These are phyloP conservation scores for Thumatha senex DNA, from an alignment of 2,888 invertebrate genomes.

Conservation along the genomic window DNA sequence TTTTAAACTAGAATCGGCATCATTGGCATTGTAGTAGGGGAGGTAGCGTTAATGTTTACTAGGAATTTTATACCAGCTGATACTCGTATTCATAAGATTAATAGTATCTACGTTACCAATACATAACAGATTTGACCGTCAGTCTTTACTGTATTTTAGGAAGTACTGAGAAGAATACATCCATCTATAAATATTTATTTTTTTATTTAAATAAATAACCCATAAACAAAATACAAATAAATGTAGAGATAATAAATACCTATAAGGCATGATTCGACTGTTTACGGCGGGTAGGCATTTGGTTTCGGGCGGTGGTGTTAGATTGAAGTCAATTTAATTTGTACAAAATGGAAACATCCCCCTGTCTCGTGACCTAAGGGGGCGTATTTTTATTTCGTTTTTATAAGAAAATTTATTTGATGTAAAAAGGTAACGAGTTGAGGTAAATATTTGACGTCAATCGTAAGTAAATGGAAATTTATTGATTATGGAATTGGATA, in stretches of 20 bases:
- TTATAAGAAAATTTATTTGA: slow-evolving; percentile 34
- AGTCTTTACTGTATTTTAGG: too few relatives aligned
- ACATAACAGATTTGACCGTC: too few relatives aligned
- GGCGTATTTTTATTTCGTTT: slow-evolving; percentile 35
- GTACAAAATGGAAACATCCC: slow-evolving; percentile 48
- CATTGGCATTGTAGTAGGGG: too few relatives aligned
- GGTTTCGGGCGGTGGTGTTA: slow-evolving; percentile 36
- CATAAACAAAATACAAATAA: neutral
- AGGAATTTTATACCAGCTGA: too few relatives aligned
- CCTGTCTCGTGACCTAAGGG: slow-evolving; percentile 32
- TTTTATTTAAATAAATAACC: neutral
- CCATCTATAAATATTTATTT: too few relatives aligned
- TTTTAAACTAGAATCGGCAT: too few relatives aligned
- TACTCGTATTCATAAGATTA: too few relatives aligned
- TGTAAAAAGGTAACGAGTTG: slow-evolving; percentile 24
- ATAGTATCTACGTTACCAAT: too few relatives aligned
- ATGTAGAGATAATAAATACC: slow-evolving; percentile 7
- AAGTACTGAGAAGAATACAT: too few relatives aligned
- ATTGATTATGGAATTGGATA: slow-evolving; percentile 10
- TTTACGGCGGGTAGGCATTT: slow-evolving; percentile 39
- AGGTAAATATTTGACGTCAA: slow-evolving; percentile 10
- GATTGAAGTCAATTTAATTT: slow-evolving; percentile 52
- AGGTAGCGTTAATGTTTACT: too few relatives aligned
- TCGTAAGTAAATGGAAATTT: slow-evolving; percentile 8
- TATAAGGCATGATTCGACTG: slow-evolving; percentile 17